A percentile compares a stretch with the other conserved stretches of the same genome.
These are phyloP conservation scores for Melikaiella ostensackeni DNA, from an alignment of 2,888 invertebrate species.

Conservation along the genomic window DNA sequence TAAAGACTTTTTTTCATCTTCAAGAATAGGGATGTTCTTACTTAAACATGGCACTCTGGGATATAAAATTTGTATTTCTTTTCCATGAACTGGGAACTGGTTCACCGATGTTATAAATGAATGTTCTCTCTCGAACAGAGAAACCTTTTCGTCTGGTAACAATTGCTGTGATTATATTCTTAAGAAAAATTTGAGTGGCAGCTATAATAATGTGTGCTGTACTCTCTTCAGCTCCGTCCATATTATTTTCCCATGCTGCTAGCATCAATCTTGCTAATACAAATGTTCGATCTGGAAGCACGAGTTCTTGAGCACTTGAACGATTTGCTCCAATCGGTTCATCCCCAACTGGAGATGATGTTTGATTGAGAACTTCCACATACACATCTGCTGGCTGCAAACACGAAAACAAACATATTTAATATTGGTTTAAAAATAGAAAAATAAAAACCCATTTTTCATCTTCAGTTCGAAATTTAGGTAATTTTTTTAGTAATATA, in stretches of 20 bases:
- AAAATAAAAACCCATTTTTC: too few species aligned
- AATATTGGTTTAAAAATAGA: too few species aligned
- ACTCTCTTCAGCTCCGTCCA: conserved; percentile 90
- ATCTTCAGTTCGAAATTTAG: too few species aligned
- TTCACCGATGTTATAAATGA: conserved; percentile 89
- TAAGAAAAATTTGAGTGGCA: conserved; percentile 89
- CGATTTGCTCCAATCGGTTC: conserved; percentile 78
- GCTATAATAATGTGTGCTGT: conserved; percentile 90
- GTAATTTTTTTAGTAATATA: too few species aligned
- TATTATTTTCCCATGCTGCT: conserved; percentile 92
- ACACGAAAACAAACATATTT: background rate
- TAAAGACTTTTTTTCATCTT: background rate
- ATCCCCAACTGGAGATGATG: conserved; percentile 73
- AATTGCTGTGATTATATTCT: conserved; percentile 88
- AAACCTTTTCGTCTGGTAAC: conserved; percentile 90
- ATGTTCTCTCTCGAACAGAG: conserved; percentile 85
- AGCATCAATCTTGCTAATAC: conserved; percentile 90
- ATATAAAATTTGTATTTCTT: conserved; percentile 83
- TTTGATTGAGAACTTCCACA: conserved; percentile 71
- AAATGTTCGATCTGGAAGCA: conserved; percentile 90
- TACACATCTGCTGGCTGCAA: conserved; percentile 75
- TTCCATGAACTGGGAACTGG: conserved; percentile 90
- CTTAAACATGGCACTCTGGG: conserved; percentile 33
- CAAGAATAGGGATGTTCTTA: background rate
- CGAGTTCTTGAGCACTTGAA: conserved; percentile 85